These are phyloP conservation scores for Ascidia mentula DNA, from an alignment of 23 tunicate genomes.

Conservation along the genomic window DNA sequence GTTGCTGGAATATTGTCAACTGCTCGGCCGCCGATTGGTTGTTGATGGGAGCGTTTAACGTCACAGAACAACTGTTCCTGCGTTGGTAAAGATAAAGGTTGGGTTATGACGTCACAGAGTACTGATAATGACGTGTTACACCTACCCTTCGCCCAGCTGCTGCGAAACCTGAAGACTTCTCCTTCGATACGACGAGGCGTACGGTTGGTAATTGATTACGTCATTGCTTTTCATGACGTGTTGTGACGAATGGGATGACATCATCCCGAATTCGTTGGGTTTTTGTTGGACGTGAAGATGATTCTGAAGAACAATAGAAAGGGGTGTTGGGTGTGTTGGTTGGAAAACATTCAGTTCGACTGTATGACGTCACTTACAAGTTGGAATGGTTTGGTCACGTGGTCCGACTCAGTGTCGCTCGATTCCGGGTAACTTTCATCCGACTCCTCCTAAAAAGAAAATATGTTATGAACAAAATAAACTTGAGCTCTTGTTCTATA, in stretches of 20 bases:
- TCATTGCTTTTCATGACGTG: slow-evolving; percentile 48
- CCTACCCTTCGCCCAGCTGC: slow-evolving; percentile 34
- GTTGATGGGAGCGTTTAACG: neutral
- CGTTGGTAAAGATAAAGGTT: neutral
- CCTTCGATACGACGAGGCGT: slow-evolving; percentile 48
- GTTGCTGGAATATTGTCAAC: slow-evolving; percentile 11
- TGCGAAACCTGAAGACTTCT: slow-evolving; percentile 71
- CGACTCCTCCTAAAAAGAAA: slow-evolving; percentile 21
- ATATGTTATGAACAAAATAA: neutral
- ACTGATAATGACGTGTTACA: neutral
- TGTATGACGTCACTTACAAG: neutral
- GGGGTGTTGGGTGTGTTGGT: neutral
- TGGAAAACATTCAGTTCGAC: neutral
- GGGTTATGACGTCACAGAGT: neutral
- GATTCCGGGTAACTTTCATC: slow-evolving; percentile 33
- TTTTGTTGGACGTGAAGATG: neutral
- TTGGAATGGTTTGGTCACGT: slow-evolving; percentile 3
- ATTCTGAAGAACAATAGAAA: neutral
- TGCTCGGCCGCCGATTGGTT: slow-evolving; percentile 15
- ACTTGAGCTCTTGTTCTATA: no score
- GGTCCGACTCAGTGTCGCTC: slow-evolving; percentile 4
- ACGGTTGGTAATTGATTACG: slow-evolving; percentile 52
- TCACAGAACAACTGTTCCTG: slow-evolving; percentile 6
- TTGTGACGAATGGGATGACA: slow-evolving; percentile 50
- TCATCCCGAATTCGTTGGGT: slow-evolving; percentile 34